These are phyloP conservation scores for Aphaenogaster rudis DNA, from an alignment of 1,140 invertebrate species.

Conservation along the genomic window DNA sequence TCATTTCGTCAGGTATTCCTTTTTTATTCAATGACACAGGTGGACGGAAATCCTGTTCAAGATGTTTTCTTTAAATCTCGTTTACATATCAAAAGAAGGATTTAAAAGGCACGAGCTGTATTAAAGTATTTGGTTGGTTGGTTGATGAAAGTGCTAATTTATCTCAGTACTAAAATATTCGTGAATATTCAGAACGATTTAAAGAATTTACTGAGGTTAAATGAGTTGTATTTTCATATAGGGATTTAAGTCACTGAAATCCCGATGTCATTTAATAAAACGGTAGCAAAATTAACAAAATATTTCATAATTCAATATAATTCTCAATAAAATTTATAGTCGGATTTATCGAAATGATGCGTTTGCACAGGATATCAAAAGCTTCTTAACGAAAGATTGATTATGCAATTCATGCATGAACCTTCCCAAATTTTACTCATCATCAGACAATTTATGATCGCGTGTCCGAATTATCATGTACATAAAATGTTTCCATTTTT, in stretches of 20 bases:
- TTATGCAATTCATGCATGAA: conserved; percentile 28
- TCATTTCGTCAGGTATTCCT: conserved; percentile 37
- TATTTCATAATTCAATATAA: conserved; percentile 13
- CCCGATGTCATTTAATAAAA: conserved; percentile 11
- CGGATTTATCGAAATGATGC: not conserved
- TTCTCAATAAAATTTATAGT: not conserved
- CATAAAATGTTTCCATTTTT: conserved; percentile 1
- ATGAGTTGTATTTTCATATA: not conserved
- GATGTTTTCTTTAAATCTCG: conserved; percentile 1
- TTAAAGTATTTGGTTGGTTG: conserved; percentile 18
- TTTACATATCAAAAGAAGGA: conserved; percentile 47
- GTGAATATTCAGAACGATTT: not conserved
- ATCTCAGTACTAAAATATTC: not conserved
- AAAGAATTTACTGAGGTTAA: not conserved
- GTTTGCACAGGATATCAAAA: not conserved
- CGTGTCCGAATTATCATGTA: not conserved
- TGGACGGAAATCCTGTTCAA: conserved; percentile 38
- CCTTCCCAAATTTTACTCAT: conserved; percentile 41
- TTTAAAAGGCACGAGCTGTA: not conserved
- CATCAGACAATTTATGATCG: not conserved
- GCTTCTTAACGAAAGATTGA: conserved; percentile 27
- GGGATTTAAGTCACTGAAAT: not conserved
- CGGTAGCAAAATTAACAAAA: too few relatives aligned
- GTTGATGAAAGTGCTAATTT: conserved; percentile 19
- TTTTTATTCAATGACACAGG: conserved; percentile 15